Conservation (phyloP, 2,888 invertebrate species). For the Iselma pallidipennis region DNA sequence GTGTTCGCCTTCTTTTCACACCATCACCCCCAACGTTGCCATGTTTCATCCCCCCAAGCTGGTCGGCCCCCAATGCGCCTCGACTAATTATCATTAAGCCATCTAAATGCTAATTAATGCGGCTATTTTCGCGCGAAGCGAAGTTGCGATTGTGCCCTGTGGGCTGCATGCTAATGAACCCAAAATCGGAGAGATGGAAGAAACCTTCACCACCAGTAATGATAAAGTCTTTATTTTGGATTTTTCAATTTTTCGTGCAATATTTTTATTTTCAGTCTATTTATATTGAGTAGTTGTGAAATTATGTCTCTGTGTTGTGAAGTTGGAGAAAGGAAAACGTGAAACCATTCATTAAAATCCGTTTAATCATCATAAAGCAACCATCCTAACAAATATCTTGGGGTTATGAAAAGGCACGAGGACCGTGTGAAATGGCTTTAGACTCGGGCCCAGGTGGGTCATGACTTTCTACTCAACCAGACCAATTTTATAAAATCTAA, state of each 20-base stretch:
- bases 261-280: too few species aligned
- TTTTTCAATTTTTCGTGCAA: too few species aligned
- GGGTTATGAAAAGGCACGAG: conserved; percentile 41
- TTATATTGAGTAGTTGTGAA: too few species aligned
- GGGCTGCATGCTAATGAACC: conserved; percentile 57
- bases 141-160: conserved; percentile 52
- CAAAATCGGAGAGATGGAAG: conserved; percentile 8
- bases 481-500: conserved; percentile 7
- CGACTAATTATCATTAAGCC: conserved; percentile 60
- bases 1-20: conserved; percentile 54
- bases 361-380: conserved; percentile 39
- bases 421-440: conserved; percentile 47
- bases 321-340: not conserved
- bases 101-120: conserved; percentile 63
- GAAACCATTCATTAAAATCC: conserved; percentile 36
- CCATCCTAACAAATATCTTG: conserved; percentile 33
- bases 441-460: conserved; percentile 45
- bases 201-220: not conserved
- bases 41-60: conserved; percentile 54
- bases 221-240: too few species aligned
- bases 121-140: conserved; percentile 56
- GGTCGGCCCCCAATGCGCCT: conserved; percentile 48
- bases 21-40: conserved; percentile 45
- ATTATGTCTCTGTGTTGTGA: not conserved
- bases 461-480: conserved; percentile 36